Evolutionary conservation across 2,797 vertebrate species (phyloP).

Genomic region (Danio aesculapii): DNA sequence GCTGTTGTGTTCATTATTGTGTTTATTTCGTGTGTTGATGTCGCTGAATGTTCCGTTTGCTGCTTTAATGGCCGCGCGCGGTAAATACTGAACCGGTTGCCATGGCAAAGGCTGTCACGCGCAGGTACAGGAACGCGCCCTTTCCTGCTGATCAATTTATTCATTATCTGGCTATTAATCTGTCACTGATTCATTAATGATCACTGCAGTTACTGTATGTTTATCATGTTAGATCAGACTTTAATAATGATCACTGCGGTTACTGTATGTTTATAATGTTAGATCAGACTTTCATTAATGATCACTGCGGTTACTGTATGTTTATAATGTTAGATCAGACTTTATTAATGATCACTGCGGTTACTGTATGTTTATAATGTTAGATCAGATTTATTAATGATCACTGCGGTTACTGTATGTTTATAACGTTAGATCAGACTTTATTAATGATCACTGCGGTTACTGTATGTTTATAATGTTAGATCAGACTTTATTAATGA

Average conservation of each 20-base stretch:
- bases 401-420: too few relatives aligned
- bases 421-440: too few relatives aligned
- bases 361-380: too few relatives aligned
- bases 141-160: not conserved
- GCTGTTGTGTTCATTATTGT: slow-evolving; percentile 4
- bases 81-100: slow-evolving; percentile 51
- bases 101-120: slow-evolving; percentile 50
- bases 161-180: not conserved
- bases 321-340: too few relatives aligned
- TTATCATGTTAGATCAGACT: not conserved
- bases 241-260: not conserved
- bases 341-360: too few relatives aligned
- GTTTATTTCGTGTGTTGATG: not conserved
- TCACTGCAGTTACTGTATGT: not conserved
- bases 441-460: too few relatives aligned
- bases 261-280: not conserved
- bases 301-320: not conserved
- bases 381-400: too few relatives aligned
- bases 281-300: not conserved
- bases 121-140: slow-evolving; percentile 13
- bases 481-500: too few relatives aligned
- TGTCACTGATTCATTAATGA: not conserved
- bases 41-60: not conserved
- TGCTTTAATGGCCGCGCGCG: slow-evolving; percentile 21
- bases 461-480: too few relatives aligned